Conservation (phyloP, 2,113 vertebrate genomes). For the Agapornis roseicollis region DNA sequence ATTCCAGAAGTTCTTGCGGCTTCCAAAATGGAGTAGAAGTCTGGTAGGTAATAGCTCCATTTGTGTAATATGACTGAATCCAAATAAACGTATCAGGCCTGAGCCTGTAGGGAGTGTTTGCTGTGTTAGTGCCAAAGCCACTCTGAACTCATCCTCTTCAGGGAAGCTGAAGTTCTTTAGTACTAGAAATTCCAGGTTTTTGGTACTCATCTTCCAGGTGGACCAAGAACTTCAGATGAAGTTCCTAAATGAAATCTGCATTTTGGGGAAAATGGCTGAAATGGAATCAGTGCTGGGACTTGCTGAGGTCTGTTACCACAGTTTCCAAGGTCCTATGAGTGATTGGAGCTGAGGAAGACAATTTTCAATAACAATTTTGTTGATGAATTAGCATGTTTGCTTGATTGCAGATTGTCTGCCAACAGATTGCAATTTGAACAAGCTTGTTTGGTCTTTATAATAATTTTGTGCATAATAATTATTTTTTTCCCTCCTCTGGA, state of each 20-base stretch:
- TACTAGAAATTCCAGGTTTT: neutral
- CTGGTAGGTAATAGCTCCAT: neutral
- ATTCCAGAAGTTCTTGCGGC: neutral
- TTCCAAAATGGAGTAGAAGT: neutral
- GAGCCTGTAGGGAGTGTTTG: neutral
- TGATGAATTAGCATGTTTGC: neutral
- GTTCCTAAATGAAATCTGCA: neutral
- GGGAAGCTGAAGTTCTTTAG: neutral
- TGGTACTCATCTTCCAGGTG: neutral
- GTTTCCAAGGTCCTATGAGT: neutral
- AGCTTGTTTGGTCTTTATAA: neutral
- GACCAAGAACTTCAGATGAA: neutral
- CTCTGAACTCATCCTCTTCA: neutral
- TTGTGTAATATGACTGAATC: neutral
- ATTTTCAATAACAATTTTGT: neutral
- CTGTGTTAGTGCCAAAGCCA: neutral
- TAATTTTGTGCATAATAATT: neutral
- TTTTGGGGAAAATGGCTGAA: neutral
- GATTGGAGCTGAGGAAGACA: neutral
- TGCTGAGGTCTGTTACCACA: neutral
- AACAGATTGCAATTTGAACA: neutral
- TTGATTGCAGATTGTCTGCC: constrained; percentile 52
- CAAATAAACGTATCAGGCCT: neutral
- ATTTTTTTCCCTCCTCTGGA: no score
- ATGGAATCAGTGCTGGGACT: neutral